Percentiles rank a stretch among this genome's conserved stretches.
phyloP scores from a whole-genome alignment of 2,888 invertebrate genomes.

The Mesorhabditis spiculigera region DNA sequence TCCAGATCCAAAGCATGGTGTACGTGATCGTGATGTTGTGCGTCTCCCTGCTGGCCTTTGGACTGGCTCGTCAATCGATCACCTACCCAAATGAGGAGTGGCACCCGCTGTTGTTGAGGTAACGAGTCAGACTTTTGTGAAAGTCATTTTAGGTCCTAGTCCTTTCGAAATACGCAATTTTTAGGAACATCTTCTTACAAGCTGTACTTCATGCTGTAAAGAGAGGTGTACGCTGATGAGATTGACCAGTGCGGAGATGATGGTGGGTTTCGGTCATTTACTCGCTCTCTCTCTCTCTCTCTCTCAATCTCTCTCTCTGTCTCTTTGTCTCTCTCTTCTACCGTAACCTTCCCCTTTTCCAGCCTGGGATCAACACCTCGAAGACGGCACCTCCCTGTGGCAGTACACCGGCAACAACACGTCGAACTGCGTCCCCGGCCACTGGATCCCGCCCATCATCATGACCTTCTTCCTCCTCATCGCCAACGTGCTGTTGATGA shows the following conservation, averaged over 20 bases:
- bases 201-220: conserved; percentile 98
- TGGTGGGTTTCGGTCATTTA: conserved; percentile 25
- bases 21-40: conserved; percentile 92
- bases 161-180: too few species aligned
- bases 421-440: conserved; percentile 50
- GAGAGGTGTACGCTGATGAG: conserved; percentile 90
- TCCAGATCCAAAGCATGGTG: conserved; percentile 72
- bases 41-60: conserved; percentile 93
- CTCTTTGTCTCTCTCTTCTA: too few species aligned
- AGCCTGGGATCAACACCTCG: conserved; percentile 53
- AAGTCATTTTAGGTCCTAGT: too few species aligned
- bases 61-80: conserved; percentile 88
- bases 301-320: too few species aligned
- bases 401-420: conserved; percentile 22
- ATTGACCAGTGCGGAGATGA: conserved; percentile 70
- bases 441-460: conserved; percentile 80
- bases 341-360: too few species aligned
- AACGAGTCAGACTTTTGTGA: too few species aligned
- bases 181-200: conserved; percentile 87
- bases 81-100: conserved; percentile 83
- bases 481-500: conserved; percentile 92
- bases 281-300: too few species aligned
- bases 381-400: conserved; percentile 30
- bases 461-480: conserved; percentile 94
- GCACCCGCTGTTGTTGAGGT: conserved; percentile 77